Conservation (phyloP, 2,113 vertebrate genomes). For the Eurystomus gularis region DNA sequence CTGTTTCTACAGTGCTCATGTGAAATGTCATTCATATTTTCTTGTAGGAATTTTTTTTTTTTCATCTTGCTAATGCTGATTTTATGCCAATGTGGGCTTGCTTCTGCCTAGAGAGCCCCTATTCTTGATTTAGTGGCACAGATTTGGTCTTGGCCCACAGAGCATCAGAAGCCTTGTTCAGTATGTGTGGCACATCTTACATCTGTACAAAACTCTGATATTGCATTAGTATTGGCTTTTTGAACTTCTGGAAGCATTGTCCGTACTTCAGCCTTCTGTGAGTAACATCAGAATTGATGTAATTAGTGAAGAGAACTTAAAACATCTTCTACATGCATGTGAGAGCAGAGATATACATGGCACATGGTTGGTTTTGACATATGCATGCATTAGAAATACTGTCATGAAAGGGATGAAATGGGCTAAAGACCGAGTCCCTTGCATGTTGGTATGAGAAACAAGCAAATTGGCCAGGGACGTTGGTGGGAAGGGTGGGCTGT, state of each 20-base stretch:
- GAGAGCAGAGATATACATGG: background rate
- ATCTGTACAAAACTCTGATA: background rate
- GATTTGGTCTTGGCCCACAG: background rate
- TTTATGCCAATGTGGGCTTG: background rate
- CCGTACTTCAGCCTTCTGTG: background rate
- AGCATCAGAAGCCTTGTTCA: background rate
- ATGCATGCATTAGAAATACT: background rate
- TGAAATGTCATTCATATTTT: background rate
- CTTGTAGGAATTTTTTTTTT: background rate
- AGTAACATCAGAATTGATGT: background rate
- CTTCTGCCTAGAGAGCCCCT: background rate
- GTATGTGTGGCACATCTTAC: background rate
- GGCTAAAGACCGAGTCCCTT: background rate
- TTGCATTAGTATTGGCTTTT: background rate
- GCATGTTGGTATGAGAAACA: background rate
- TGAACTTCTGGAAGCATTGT: background rate
- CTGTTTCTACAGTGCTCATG: background rate
- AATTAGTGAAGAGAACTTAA: background rate
- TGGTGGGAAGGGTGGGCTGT: background rate
- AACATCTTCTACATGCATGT: background rate
- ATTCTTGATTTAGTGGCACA: background rate
- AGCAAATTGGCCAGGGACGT: background rate
- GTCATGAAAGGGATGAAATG: background rate
- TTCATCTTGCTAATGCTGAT: background rate
- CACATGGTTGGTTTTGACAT: background rate